Evolutionary conservation across 2,888 invertebrate genomes (phyloP).

Genomic region (Lithophane ornitopus): DNA sequence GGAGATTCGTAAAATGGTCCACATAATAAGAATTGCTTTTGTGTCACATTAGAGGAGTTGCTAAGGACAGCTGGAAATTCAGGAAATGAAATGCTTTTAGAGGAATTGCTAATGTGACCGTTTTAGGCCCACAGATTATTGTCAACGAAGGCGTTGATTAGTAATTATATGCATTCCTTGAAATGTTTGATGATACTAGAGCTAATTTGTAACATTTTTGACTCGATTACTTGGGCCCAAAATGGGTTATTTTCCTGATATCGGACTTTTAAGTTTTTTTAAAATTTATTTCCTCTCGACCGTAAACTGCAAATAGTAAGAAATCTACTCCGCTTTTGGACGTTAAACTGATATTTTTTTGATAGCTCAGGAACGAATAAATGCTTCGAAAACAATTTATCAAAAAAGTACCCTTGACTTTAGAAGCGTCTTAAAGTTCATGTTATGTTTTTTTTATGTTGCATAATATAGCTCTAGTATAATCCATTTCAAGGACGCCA

Average conservation of each 20-base stretch:
- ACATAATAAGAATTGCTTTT: too few species aligned
- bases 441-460: not conserved
- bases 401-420: not conserved
- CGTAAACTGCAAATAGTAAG: not conserved
- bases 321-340: not conserved
- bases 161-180: too few species aligned
- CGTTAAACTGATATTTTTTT: not conserved
- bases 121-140: too few species aligned
- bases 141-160: not conserved
- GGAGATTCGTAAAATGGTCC: too few species aligned
- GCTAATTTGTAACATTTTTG: not conserved
- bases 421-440: not conserved
- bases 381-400: not conserved
- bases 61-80: too few species aligned
- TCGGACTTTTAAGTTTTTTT: not conserved
- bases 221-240: not conserved
- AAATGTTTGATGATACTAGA: not conserved
- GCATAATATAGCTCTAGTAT: not conserved
- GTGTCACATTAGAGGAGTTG: too few species aligned
- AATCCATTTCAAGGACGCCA: not conserved
- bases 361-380: not conserved
- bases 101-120: too few species aligned
- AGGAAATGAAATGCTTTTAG: too few species aligned
- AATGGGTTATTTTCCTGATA: not conserved
- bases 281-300: not conserved